phyloP scores from a whole-genome alignment of 2,888 invertebrate genomes.

The Chrysopilus asiliformis region DNA sequence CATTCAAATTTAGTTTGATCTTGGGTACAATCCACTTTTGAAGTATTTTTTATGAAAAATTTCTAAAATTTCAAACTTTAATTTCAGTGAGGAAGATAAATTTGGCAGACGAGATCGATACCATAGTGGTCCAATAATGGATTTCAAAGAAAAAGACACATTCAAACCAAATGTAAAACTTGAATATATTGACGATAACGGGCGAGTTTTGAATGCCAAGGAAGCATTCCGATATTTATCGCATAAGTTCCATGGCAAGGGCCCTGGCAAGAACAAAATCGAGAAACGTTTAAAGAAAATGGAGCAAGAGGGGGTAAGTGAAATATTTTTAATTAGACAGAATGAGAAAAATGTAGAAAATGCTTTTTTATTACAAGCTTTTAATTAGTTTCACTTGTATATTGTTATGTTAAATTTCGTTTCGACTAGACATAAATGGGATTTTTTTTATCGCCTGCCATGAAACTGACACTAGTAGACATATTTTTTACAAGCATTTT shows the following conservation, averaged over 20 bases:
- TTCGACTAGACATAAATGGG: too few species aligned
- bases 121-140: constrained; percentile 65
- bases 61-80: constrained; percentile 5
- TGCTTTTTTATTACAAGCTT: not conserved
- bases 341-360: too few species aligned
- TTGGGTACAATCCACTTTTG: too few species aligned
- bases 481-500: too few species aligned
- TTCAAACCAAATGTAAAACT: constrained; percentile 91
- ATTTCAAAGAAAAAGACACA: constrained; percentile 81
- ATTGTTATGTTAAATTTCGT: constrained; percentile 2
- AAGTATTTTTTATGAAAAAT: too few species aligned
- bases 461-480: too few species aligned
- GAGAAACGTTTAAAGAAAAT: constrained; percentile 92
- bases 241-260: constrained; percentile 98
- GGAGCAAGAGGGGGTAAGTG: constrained; percentile 74
- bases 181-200: constrained; percentile 95
- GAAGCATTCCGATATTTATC: constrained; percentile 95
- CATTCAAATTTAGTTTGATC: too few species aligned
- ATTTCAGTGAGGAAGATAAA: constrained; percentile 61
- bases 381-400: too few species aligned
- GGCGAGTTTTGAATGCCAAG: constrained; percentile 80
- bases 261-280: constrained; percentile 95
- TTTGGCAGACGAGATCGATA: constrained; percentile 60
- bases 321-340: not conserved
- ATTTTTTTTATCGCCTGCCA: too few species aligned